Conservation (phyloP, 2,113 vertebrate species). For the Psilopsiagon aurifrons region DNA sequence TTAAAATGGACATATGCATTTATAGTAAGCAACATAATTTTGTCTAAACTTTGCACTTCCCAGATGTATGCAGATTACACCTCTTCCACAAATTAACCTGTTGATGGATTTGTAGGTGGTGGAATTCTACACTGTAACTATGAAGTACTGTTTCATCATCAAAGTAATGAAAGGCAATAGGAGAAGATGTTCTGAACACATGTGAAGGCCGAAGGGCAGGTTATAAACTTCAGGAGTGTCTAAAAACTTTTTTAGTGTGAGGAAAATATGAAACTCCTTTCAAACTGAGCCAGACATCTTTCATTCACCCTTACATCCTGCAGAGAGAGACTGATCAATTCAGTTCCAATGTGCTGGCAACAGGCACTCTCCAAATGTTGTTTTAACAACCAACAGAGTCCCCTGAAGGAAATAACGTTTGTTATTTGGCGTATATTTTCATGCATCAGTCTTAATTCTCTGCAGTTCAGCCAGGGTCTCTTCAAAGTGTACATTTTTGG, state of each 20-base stretch:
- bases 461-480: neutral
- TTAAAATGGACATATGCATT: neutral
- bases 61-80: neutral
- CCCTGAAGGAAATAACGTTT: neutral
- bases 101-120: neutral
- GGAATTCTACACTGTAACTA: neutral
- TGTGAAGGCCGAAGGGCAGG: neutral
- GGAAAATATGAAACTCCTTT: neutral
- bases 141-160: neutral
- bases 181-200: neutral
- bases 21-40: neutral
- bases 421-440: neutral
- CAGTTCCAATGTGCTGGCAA: neutral
- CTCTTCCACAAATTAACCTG: neutral
- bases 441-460: neutral
- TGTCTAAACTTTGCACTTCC: neutral
- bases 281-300: neutral
- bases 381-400: neutral
- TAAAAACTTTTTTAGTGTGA: neutral
- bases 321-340: neutral
- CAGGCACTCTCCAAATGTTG: neutral
- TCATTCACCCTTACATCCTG: neutral
- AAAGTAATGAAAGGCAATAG: neutral
- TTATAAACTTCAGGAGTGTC: neutral
- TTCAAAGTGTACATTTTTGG: neutral